phyloP scores from a whole-genome alignment of 1,140 invertebrate species.

The Steinernema feltiae region DNA sequence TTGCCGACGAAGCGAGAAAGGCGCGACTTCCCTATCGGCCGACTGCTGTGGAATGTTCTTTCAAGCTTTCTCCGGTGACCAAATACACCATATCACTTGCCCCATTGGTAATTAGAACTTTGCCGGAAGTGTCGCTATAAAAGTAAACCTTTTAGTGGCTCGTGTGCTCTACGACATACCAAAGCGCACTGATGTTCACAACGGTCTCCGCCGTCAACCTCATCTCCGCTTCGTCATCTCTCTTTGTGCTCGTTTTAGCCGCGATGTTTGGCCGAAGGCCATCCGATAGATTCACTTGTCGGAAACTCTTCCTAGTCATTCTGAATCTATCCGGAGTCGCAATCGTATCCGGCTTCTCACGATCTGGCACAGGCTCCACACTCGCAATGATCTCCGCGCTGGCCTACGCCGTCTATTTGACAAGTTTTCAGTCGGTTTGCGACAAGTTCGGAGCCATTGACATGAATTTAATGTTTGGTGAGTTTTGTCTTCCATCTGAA shows the following conservation, averaged over 20 bases:
- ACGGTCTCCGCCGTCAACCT: conserved; percentile 34
- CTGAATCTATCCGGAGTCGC: conserved; percentile 30
- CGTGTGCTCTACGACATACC: conserved; percentile 32
- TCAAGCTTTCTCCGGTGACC: background rate
- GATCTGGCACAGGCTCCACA: conserved; percentile 18
- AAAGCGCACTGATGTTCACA: conserved; percentile 30
- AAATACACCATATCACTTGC: background rate
- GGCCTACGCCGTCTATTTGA: conserved; percentile 28
- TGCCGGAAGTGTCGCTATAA: background rate
- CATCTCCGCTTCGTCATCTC: conserved; percentile 27
- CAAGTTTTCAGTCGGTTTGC: conserved; percentile 22
- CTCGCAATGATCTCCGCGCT: conserved; percentile 24
- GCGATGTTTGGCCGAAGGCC: conserved; percentile 18
- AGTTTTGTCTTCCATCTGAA: background rate
- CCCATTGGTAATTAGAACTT: background rate
- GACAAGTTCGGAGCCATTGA: conserved; percentile 32
- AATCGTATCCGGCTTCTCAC: conserved; percentile 24
- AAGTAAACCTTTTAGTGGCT: conserved; percentile 31
- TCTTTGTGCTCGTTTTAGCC: conserved; percentile 29
- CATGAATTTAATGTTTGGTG: conserved; percentile 33
- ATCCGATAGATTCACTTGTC: background rate
- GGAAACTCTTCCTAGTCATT: conserved; percentile 18
- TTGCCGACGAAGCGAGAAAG: conserved; percentile 20
- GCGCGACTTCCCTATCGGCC: conserved; percentile 17
- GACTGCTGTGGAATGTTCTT: conserved; percentile 17